These are phyloP conservation scores for Machimus rusticus DNA, from an alignment of 2,888 invertebrate genomes.

Conservation along the genomic window DNA sequence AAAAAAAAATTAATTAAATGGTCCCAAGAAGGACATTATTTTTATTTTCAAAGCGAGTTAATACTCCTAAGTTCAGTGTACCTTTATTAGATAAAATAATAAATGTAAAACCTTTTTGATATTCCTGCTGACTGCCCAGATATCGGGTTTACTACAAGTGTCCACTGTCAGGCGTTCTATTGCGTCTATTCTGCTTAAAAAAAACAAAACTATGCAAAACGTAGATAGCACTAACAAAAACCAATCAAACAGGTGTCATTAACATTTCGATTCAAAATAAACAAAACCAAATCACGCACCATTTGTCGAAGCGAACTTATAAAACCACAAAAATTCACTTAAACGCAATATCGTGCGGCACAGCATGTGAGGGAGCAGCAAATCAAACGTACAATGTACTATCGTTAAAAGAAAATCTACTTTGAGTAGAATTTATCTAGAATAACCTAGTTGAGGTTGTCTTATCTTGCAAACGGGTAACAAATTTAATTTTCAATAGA, in stretches of 20 bases:
- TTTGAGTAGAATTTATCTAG: not conserved
- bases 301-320: not conserved
- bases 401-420: not conserved
- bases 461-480: not conserved
- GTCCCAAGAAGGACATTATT: not conserved
- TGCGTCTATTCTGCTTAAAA: not conserved
- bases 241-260: not conserved
- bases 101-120: not conserved
- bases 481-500: not conserved
- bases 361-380: not conserved
- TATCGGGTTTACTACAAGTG: not conserved
- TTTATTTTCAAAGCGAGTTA: not conserved
- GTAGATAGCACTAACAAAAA: not conserved
- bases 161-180: not conserved
- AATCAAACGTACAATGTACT: not conserved
- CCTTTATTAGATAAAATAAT: not conserved
- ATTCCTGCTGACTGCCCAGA: not conserved
- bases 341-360: not conserved
- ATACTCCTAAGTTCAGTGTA: not conserved
- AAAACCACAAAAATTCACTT: not conserved
- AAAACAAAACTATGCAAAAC: not conserved
- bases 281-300: not conserved
- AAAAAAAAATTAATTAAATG: not conserved
- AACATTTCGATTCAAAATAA: not conserved
- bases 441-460: not conserved